A percentile compares a stretch with the other conserved stretches of the same genome.
Conservation (phyloP, 2,113 vertebrate genomes). For the Orientallactaga bullata region DNA sequence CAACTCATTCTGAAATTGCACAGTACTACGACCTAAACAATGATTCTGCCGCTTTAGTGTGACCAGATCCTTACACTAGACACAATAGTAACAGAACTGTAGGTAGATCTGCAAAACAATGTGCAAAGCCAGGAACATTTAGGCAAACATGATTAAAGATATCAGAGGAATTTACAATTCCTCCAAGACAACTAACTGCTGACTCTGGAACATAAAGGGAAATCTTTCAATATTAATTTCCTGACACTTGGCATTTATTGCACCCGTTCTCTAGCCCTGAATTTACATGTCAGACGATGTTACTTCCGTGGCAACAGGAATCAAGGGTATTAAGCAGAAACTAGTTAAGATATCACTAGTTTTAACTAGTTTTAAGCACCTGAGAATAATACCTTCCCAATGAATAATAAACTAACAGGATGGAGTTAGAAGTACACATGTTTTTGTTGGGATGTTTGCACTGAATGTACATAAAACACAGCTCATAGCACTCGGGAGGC, state of each 20-base stretch:
- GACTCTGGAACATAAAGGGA: slow-evolving; percentile 52
- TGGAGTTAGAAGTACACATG: slow-evolving; percentile 45
- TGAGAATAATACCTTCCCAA: slow-evolving; percentile 43
- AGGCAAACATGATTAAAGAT: slow-evolving; percentile 33
- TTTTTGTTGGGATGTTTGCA: neutral
- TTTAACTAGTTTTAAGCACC: slow-evolving; percentile 36
- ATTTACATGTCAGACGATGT: slow-evolving; percentile 16
- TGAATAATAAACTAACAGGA: slow-evolving; percentile 34
- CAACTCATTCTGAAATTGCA: neutral
- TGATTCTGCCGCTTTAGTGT: neutral
- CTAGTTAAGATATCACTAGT: neutral
- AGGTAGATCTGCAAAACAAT: neutral
- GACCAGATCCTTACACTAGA: neutral
- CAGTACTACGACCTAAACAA: neutral
- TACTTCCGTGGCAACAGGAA: neutral
- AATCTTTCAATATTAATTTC: slow-evolving; percentile 31
- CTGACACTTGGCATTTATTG: neutral
- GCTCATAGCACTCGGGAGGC: no score
- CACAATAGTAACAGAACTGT: neutral
- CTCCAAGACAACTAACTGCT: slow-evolving; percentile 1
- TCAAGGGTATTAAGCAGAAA: slow-evolving; percentile 26
- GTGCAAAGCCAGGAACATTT: slow-evolving; percentile 12
- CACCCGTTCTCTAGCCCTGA: neutral
- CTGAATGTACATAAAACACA: neutral
- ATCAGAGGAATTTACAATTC: neutral